These are phyloP conservation scores for Leptonema lineaticorne DNA, from an alignment of 1,140 invertebrate genomes.

Conservation along the genomic window DNA sequence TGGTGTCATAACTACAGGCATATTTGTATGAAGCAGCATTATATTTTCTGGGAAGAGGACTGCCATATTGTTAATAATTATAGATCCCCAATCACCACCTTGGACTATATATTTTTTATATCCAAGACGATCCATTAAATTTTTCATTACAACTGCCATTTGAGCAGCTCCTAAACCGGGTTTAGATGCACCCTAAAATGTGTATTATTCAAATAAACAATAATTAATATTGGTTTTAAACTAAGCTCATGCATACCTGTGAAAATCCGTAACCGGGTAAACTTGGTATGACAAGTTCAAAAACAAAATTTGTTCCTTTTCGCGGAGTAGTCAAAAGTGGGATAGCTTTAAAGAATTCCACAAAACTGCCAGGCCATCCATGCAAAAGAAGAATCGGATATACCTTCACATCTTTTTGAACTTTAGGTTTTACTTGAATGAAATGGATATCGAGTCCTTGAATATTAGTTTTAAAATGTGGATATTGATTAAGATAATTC, in stretches of 20 bases:
- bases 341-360: constrained; percentile 83
- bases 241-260: constrained; percentile 51
- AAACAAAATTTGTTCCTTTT: constrained; percentile 64
- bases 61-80: constrained; percentile 63
- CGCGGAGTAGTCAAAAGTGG: constrained; percentile 65
- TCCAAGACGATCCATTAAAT: constrained; percentile 80
- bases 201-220: neutral
- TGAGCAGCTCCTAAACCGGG: constrained; percentile 64
- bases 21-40: constrained; percentile 57
- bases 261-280: constrained; percentile 87
- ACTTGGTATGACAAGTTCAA: constrained; percentile 79
- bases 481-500: constrained; percentile 65
- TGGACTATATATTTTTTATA: constrained; percentile 77
- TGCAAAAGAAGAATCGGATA: constrained; percentile 76
- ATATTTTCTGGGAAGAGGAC: constrained; percentile 70
- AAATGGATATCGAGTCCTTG: constrained; percentile 77
- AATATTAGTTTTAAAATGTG: constrained; percentile 73
- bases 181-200: constrained; percentile 55
- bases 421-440: constrained; percentile 62
- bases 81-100: constrained; percentile 82
- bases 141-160: constrained; percentile 73
- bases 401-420: constrained; percentile 52
- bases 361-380: constrained; percentile 88
- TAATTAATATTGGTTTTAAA: neutral
- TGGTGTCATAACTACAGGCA: constrained; percentile 40